phyloP scores from a whole-genome alignment of 2,888 invertebrate species.

The Hydriomena furcata region DNA sequence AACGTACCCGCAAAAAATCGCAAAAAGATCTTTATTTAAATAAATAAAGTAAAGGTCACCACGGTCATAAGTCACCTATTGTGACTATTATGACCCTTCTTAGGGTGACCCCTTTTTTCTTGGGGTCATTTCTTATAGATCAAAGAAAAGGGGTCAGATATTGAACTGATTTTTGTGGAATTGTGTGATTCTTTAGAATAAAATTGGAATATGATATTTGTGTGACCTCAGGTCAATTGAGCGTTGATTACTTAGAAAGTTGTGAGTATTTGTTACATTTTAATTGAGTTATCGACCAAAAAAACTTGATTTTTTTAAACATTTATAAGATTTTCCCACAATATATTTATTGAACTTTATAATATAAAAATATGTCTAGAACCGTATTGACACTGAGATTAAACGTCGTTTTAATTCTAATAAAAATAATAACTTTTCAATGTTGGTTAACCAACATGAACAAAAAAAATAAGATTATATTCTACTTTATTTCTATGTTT shows the following conservation, averaged over 20 bases:
- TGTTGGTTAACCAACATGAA: too few relatives aligned
- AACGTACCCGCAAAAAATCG: slow-evolving; percentile 50
- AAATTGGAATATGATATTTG: slow-evolving; percentile 62
- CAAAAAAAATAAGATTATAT: too few relatives aligned
- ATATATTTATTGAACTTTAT: too few relatives aligned
- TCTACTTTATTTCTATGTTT: too few relatives aligned
- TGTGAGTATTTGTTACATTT: background rate
- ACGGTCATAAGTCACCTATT: slow-evolving; percentile 60
- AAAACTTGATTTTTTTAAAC: background rate
- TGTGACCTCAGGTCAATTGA: slow-evolving; percentile 72
- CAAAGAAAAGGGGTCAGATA: slow-evolving; percentile 63
- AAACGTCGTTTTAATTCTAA: too few relatives aligned
- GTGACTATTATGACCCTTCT: slow-evolving; percentile 1
- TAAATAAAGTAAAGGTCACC: slow-evolving; percentile 39
- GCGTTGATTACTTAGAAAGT: slow-evolving; percentile 24
- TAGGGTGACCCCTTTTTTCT: slow-evolving; percentile 35
- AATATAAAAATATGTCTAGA: too few relatives aligned
- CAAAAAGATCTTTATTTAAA: slow-evolving; percentile 24
- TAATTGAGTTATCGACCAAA: background rate
- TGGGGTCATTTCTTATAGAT: slow-evolving; percentile 48
- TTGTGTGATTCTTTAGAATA: slow-evolving; percentile 54
- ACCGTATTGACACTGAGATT: too few relatives aligned
- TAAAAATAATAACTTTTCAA: too few relatives aligned
- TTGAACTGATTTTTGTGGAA: slow-evolving; percentile 53
- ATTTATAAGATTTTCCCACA: too few relatives aligned